Percentiles rank a stretch among this genome's conserved stretches.
Conservation (phyloP, 30 jellyfish, hydroid and myxozoan species). For the Turritopsis dohrnii region DNA sequence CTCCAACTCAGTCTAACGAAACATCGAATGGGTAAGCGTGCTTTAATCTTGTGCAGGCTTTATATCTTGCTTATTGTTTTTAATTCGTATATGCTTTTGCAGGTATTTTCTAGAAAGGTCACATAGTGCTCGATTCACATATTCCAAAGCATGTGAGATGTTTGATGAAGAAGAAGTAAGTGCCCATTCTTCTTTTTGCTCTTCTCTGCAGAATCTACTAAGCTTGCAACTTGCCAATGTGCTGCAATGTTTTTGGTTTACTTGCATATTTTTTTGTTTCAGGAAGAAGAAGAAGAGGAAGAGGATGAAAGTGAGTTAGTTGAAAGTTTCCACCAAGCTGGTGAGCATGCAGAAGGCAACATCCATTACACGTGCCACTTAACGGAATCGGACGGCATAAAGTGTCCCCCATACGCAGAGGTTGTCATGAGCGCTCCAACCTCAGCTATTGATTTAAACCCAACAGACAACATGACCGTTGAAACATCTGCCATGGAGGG, state of each 20-base stretch:
- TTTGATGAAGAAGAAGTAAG: slow-evolving; percentile 64
- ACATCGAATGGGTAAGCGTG: slow-evolving; percentile 94
- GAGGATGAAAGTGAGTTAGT: slow-evolving; percentile 3
- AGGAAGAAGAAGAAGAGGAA: slow-evolving; percentile 10
- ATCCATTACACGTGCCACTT: background rate
- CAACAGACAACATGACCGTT: background rate
- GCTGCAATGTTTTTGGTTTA: background rate
- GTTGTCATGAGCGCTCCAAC: background rate
- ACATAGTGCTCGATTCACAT: slow-evolving; percentile 92
- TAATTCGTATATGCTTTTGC: background rate
- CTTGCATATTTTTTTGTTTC: background rate
- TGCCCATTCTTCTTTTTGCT: background rate
- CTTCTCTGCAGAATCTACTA: background rate
- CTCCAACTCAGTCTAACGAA: slow-evolving; percentile 95
- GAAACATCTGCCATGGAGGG: background rate
- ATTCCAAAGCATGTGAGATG: slow-evolving; percentile 90
- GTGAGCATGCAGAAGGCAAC: background rate
- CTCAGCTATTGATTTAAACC: background rate
- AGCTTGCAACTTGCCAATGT: background rate
- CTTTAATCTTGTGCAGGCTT: too few relatives aligned
- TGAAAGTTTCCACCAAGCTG: background rate
- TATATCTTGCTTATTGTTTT: too few relatives aligned
- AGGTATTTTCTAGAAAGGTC: slow-evolving; percentile 94
- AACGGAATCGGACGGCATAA: background rate
- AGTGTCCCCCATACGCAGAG: slow-evolving; percentile 2